These are phyloP conservation scores for Spatula versicolor DNA, from an alignment of 2,797 vertebrate genomes.

Conservation along the genomic window DNA sequence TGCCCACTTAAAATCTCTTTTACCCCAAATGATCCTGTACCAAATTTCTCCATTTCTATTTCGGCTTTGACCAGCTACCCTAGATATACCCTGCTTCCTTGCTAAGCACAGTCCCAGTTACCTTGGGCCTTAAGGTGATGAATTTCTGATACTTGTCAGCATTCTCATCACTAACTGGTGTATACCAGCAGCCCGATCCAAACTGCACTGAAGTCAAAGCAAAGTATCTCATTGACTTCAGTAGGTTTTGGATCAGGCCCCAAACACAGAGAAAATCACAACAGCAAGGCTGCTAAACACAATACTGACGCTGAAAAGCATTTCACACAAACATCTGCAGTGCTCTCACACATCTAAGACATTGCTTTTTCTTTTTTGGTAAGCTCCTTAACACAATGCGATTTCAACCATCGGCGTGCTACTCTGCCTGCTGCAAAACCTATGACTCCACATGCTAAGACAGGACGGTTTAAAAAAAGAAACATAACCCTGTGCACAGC, in stretches of 20 bases:
- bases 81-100: neutral
- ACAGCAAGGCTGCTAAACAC: neutral
- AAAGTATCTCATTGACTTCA: slow-evolving; percentile 48
- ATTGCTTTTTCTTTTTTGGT: neutral
- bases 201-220: neutral
- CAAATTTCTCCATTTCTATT: neutral
- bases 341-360: neutral
- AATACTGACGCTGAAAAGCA: neutral
- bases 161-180: neutral
- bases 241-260: slow-evolving; percentile 3
- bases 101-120: neutral
- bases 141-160: neutral
- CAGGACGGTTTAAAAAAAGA: slow-evolving; percentile 47
- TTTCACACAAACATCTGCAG: slow-evolving; percentile 23
- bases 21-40: neutral
- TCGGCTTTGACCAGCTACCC: neutral
- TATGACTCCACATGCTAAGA: neutral
- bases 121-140: neutral
- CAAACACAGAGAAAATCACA: neutral
- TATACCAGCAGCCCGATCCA: neutral
- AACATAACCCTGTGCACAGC: slow-evolving; percentile 14
- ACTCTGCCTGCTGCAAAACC: slow-evolving; percentile 34
- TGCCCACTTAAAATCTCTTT: neutral
- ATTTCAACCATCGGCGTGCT: neutral
- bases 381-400: neutral